phyloP scores from a whole-genome alignment of 2,797 vertebrate species.

The Ciconia nigra region DNA sequence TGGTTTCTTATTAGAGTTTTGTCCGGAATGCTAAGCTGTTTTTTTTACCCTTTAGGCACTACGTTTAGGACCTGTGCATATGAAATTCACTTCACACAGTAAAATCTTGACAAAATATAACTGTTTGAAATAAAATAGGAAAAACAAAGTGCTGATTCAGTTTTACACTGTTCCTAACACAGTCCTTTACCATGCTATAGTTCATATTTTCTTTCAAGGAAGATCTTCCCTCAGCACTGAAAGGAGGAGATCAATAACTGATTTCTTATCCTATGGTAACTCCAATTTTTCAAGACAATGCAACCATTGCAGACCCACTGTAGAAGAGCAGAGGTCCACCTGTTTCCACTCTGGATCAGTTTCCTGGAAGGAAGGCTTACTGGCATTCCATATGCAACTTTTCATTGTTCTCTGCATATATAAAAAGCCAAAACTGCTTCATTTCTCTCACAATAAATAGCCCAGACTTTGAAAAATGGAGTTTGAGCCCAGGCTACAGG shows the following conservation, averaged over 20 bases:
- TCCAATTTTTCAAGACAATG: neutral
- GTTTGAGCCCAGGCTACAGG: neutral
- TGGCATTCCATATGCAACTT: neutral
- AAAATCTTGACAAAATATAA: neutral
- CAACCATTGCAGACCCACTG: neutral
- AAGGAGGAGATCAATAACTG: neutral
- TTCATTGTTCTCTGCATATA: neutral
- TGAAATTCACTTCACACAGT: neutral
- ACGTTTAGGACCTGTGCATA: neutral
- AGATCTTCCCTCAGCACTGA: constrained; percentile 1
- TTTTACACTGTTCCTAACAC: neutral
- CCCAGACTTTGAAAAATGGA: neutral
- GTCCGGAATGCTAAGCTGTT: neutral
- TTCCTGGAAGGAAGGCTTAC: neutral
- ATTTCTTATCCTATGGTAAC: neutral
- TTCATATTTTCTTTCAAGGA: neutral
- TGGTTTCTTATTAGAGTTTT: neutral
- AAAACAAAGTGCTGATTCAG: neutral
- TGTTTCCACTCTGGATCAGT: neutral
- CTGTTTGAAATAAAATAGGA: neutral
- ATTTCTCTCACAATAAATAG: neutral
- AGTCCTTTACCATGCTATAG: neutral
- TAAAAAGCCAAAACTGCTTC: neutral
- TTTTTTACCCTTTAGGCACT: neutral
- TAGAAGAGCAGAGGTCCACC: neutral